Conservation (phyloP, 2,888 invertebrate genomes). For the Stenolophus ochropezus region DNA sequence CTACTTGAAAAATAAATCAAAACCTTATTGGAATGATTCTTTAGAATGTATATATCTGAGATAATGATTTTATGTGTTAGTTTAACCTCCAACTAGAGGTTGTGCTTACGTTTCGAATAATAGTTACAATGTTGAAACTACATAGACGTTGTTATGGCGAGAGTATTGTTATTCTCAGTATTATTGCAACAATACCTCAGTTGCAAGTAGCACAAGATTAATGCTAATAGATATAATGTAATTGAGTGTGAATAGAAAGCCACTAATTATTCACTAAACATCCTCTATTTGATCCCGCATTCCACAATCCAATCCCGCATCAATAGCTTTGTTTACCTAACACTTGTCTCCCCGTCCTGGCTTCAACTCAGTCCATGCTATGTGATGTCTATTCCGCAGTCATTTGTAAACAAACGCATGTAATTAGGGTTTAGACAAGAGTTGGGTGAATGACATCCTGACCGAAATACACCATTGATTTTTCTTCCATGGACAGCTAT, state of each 20-base stretch:
- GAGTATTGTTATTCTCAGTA: too few species aligned
- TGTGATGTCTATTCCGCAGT: background rate
- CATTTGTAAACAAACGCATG: conserved; percentile 5
- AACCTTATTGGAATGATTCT: too few species aligned
- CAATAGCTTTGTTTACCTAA: background rate
- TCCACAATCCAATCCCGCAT: background rate
- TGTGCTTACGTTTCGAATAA: too few species aligned
- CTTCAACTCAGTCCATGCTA: background rate
- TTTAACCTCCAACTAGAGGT: too few species aligned
- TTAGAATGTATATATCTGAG: too few species aligned
- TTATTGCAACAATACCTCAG: too few species aligned
- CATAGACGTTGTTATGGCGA: too few species aligned
- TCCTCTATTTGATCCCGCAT: background rate
- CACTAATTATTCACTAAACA: background rate
- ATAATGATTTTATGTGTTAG: too few species aligned
- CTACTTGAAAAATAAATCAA: too few species aligned
- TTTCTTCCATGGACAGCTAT: background rate
- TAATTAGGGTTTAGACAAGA: conserved; percentile 8
- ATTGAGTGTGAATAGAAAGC: background rate
- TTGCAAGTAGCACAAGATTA: too few species aligned
- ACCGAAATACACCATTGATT: background rate
- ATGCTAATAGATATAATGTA: too few species aligned
- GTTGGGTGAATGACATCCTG: background rate
- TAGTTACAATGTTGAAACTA: too few species aligned
- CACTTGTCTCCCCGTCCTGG: background rate